Percentiles rank a stretch among this genome's conserved stretches.
These are phyloP conservation scores for Hipparchia semele DNA, from an alignment of 2,888 invertebrate genomes.

Conservation along the genomic window DNA sequence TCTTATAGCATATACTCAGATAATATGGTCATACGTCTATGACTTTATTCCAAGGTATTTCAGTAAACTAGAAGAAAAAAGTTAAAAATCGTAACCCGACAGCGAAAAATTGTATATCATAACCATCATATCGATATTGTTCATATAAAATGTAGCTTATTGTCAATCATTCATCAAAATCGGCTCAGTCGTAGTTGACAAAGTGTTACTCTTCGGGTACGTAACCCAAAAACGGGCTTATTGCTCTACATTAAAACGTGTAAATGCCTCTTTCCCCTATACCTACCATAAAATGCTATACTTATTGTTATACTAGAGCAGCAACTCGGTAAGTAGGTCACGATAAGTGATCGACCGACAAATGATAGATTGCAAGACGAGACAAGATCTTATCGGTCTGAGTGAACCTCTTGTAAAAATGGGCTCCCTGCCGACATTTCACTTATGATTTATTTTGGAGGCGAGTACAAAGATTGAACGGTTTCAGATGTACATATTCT, in stretches of 20 bases:
- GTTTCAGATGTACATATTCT: slow-evolving; percentile 23
- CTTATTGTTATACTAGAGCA: slow-evolving; percentile 12
- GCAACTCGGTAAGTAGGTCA: slow-evolving; percentile 37
- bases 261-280: slow-evolving; percentile 13
- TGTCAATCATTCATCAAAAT: no score
- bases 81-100: not conserved
- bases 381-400: slow-evolving; percentile 43
- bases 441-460: slow-evolving; percentile 62
- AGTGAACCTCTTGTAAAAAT: slow-evolving; percentile 46
- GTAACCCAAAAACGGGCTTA: not conserved
- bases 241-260: not conserved
- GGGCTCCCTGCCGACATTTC: slow-evolving; percentile 54
- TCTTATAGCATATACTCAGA: not conserved
- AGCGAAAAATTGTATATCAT: no score
- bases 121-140: no score
- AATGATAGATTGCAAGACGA: slow-evolving; percentile 44
- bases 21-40: not conserved
- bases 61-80: not conserved
- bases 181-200: no score
- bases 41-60: not conserved
- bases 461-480: slow-evolving; percentile 62
- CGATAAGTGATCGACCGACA: slow-evolving; percentile 45
- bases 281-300: slow-evolving; percentile 11
- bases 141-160: no score
- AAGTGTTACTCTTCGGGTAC: no score